Conservation (phyloP, 2,797 vertebrate genomes). For the Danio jaintianensis region DNA sequence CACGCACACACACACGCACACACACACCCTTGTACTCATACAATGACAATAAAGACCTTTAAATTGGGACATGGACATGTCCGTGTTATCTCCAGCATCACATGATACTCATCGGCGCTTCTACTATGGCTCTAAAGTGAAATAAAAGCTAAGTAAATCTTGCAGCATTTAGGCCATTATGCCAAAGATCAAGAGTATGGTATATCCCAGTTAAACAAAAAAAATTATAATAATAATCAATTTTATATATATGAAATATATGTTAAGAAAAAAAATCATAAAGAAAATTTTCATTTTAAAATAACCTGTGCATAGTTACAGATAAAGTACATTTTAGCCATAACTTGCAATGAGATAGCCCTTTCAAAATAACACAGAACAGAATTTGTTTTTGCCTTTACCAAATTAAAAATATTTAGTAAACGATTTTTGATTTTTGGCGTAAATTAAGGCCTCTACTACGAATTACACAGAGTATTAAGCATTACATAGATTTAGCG, state of each 20-base stretch:
- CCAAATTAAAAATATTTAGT: background rate
- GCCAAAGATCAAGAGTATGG: conserved; percentile 4
- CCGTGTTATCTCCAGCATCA: conserved; percentile 61
- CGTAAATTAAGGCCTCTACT: background rate
- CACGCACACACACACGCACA: background rate
- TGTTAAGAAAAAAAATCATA: too few relatives aligned
- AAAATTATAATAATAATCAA: too few relatives aligned
- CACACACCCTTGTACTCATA: background rate
- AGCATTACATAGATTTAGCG: background rate
- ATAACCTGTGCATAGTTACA: too few relatives aligned
- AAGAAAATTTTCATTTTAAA: too few relatives aligned
- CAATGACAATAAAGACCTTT: conserved; percentile 4
- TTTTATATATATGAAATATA: too few relatives aligned
- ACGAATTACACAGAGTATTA: background rate
- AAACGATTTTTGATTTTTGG: background rate
- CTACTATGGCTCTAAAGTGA: conserved; percentile 67
- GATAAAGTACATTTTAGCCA: background rate
- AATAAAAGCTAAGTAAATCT: conserved; percentile 77
- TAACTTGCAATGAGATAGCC: background rate
- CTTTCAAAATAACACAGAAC: background rate
- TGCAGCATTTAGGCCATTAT: conserved; percentile 70
- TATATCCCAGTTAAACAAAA: background rate
- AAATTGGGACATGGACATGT: background rate
- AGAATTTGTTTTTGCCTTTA: too few relatives aligned
- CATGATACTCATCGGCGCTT: conserved; percentile 67